Conservation (phyloP, 2,113 vertebrate genomes). For the Oenanthe oenanthe region DNA sequence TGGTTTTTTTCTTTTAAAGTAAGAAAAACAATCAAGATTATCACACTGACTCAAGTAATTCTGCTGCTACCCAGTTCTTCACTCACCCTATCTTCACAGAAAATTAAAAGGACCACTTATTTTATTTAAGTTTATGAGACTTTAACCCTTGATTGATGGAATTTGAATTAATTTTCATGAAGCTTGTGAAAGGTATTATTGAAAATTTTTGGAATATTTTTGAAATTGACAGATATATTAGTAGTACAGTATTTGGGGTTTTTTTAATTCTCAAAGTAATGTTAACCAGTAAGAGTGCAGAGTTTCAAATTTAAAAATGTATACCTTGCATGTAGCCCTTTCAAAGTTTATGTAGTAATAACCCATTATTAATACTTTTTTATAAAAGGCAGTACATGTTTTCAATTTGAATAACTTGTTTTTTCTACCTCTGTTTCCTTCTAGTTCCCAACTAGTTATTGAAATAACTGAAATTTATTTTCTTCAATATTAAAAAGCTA, state of each 20-base stretch:
- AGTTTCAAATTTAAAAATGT: not conserved
- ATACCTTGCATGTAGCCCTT: not conserved
- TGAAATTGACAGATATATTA: not conserved
- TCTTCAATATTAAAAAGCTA: not conserved
- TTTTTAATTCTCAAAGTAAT: not conserved
- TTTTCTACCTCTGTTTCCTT: not conserved
- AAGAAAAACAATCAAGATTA: not conserved
- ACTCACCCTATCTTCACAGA: not conserved
- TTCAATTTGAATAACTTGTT: not conserved
- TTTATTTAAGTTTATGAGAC: not conserved
- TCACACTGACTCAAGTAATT: not conserved
- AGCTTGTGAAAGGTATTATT: not conserved
- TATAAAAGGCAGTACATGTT: not conserved
- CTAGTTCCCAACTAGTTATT: not conserved
- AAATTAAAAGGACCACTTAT: not conserved
- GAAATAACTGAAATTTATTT: not conserved
- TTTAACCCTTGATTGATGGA: not conserved
- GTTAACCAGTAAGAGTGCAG: not conserved
- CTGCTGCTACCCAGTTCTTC: not conserved
- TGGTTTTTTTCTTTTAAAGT: not conserved
- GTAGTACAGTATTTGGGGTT: accelerated
- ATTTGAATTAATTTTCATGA: not conserved
- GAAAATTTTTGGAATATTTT: not conserved
- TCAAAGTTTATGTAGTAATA: not conserved
- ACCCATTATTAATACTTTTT: not conserved